Evolutionary conservation across 2,113 vertebrate species (phyloP), one percentile per base, ranked within the genome.

Genomic region (Cichladusa arquata): DNA sequence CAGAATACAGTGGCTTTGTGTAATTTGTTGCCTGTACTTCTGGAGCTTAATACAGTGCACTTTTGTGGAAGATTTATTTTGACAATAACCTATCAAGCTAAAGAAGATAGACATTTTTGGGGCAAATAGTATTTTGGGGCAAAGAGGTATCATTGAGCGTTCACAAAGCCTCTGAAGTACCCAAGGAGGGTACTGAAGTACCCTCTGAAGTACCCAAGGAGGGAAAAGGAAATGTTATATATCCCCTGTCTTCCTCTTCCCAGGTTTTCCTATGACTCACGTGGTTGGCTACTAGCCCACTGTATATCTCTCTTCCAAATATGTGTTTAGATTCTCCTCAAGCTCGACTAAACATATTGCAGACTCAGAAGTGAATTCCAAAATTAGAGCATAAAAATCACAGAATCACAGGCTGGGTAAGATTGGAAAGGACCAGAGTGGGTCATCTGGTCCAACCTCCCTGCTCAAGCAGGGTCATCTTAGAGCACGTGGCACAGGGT

Each of bases 381-480:
- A 45, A 78, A 61, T 53, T 24, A 23, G 12, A 60, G 4, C 6
- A 28, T 23, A 60, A 44, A 23, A 69, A 69, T 28, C 14, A 38
- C 38, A n/a, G 28, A 69, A 38, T 69, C 18, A 33, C 22, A 28
- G 72, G 18, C 38, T 33, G 19, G 3, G 6, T 33, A 12, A 28
- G 26, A 24, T 5, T 45, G 38, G 6, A n/a, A 53, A 11, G 14
- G 9, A 77, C 14, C 8, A 33, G 9, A 33, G 4, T 12, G 18
- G 6, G 5, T 51, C 33, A 19, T 14, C 5, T 0, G 1, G 17
- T 31, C 23, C 19, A 19, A 28, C 9, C 12, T 45, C 33, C 14
- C 45, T 36, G 29, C 12, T 66, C 42, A 57, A n/a, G 60, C 15
- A 57, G 19, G 5, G 29, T 34, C 24, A 24, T 65, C 51, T 9